These are phyloP conservation scores for Dysmachus trigonus DNA, from an alignment of 2,888 invertebrate genomes.

Conservation along the genomic window DNA sequence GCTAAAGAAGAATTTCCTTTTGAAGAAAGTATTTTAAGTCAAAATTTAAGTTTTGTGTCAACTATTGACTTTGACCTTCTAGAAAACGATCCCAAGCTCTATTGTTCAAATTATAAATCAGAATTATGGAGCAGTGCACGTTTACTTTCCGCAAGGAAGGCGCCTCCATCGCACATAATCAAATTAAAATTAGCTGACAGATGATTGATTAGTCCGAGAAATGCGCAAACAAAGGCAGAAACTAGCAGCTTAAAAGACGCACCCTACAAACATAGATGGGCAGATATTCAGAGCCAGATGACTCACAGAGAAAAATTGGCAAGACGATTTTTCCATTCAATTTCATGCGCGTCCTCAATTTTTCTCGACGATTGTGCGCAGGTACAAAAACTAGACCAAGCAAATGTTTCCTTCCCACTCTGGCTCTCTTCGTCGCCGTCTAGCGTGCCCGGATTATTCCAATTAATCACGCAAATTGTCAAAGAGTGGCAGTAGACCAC, in stretches of 20 bases:
- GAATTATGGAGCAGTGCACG: not conserved
- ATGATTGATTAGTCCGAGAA: not conserved
- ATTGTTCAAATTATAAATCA: not conserved
- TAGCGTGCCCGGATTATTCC: slow-evolving; percentile 34
- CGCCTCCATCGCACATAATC: not conserved
- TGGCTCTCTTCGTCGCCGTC: not conserved
- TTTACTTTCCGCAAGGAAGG: not conserved
- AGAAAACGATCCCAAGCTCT: not conserved
- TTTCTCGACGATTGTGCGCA: not conserved
- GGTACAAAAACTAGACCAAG: slow-evolving; percentile 20
- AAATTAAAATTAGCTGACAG: not conserved
- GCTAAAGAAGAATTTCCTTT: not conserved
- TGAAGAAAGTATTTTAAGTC: not conserved
- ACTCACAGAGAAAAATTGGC: slow-evolving; percentile 17
- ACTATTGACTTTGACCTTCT: not conserved
- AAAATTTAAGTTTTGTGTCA: not conserved
- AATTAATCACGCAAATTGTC: slow-evolving; percentile 47
- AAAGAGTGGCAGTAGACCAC: slow-evolving; percentile 48
- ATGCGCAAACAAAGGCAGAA: not conserved
- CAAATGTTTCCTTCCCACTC: not conserved
- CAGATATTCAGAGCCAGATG: slow-evolving; percentile 1
- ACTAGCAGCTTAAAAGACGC: not conserved
- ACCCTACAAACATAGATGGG: not conserved
- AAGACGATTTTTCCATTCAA: slow-evolving; percentile 38
- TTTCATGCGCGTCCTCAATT: slow-evolving; percentile 36